Evolutionary conservation across 2,888 invertebrate genomes (phyloP), one percentile per base, ranked within the genome.

Genomic region (Myathropa florea): DNA sequence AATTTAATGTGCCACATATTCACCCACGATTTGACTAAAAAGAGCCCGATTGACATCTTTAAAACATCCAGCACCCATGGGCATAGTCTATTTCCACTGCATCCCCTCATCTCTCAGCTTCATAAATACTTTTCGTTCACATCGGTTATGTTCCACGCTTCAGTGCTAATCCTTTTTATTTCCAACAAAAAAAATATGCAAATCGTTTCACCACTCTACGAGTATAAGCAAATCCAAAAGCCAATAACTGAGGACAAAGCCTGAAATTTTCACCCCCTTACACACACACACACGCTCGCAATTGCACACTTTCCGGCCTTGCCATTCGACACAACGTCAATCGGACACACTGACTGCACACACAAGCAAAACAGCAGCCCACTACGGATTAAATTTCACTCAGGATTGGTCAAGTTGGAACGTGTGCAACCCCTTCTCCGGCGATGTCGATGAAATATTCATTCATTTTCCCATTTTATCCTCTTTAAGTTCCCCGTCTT

Each of bases 341-440:
- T 65, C 26, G 65, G 28, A 65, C 46, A 23, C 64, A 4, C 0
- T 39, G 39, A 14, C 46, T 46, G 46, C 18, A 18, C 0, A 33
- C 46, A 7, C 46, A 46, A 4, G 46, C 18, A 46, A 46, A 46
- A n/a, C n/a, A n/a, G n/a, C n/a, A 64, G 39, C 78, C 18, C 72
- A 61, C 33, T 24, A 71, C 70, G 79, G 46, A 76, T 80, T 76
- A 75, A 84, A 80, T 80, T 84, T 84, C 84, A 80, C 75, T 75
- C 67, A 64, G 24, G 65, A 60, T 64, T 28, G n/a, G 60, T 24
- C n/a, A 65, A 80, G 79, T 72, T 67, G 71, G 23, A 39, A 14
- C n/a, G 46, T 36, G 65, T 46, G 30, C 21, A 26, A 55, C 30
- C 67, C 46, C 55, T 46, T 67, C 24, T 24, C 24, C 24, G 23